These are phyloP conservation scores for Eucera pruinosa DNA, from an alignment of 2,888 invertebrate species.

Conservation along the genomic window DNA sequence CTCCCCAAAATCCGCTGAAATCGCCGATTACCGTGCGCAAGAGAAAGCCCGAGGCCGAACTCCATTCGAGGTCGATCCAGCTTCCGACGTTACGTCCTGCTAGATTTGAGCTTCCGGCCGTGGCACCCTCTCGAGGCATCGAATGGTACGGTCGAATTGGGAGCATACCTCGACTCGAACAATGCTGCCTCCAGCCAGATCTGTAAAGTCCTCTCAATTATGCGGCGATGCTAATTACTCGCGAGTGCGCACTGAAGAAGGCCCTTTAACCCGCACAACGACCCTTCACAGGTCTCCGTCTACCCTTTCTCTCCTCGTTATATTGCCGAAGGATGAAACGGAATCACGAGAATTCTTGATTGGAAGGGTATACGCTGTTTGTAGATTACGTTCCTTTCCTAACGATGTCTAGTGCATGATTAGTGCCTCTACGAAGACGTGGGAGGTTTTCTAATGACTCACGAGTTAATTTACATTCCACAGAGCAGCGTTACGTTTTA, in stretches of 20 bases:
- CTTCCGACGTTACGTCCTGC: slow-evolving; percentile 60
- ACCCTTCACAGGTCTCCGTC: slow-evolving; percentile 46
- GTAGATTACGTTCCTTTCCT: slow-evolving; percentile 21
- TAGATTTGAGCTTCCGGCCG: slow-evolving; percentile 65
- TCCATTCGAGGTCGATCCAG: slow-evolving; percentile 65
- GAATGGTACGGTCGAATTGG: slow-evolving; percentile 68
- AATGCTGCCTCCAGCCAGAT: slow-evolving; percentile 72
- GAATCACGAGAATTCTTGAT: slow-evolving; percentile 60
- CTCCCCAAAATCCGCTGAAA: slow-evolving; percentile 70
- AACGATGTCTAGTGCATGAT: slow-evolving; percentile 42
- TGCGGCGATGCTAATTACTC: slow-evolving; percentile 81
- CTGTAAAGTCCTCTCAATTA: slow-evolving; percentile 81
- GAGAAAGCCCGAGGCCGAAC: slow-evolving; percentile 56
- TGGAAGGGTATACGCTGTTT: slow-evolving; percentile 42
- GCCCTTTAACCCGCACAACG: slow-evolving; percentile 65
- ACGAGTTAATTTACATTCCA: too few relatives aligned
- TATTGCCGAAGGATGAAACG: slow-evolving; percentile 58
- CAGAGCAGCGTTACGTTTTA: neutral
- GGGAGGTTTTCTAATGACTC: too few relatives aligned
- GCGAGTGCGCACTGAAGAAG: slow-evolving; percentile 71
- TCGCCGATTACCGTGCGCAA: slow-evolving; percentile 66
- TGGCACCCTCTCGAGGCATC: slow-evolving; percentile 67
- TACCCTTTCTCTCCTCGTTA: slow-evolving; percentile 60
- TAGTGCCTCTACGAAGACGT: neutral
- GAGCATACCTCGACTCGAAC: slow-evolving; percentile 70